These are phyloP conservation scores for Melanargia galathea DNA, from an alignment of 2,888 invertebrate species.

Conservation along the genomic window DNA sequence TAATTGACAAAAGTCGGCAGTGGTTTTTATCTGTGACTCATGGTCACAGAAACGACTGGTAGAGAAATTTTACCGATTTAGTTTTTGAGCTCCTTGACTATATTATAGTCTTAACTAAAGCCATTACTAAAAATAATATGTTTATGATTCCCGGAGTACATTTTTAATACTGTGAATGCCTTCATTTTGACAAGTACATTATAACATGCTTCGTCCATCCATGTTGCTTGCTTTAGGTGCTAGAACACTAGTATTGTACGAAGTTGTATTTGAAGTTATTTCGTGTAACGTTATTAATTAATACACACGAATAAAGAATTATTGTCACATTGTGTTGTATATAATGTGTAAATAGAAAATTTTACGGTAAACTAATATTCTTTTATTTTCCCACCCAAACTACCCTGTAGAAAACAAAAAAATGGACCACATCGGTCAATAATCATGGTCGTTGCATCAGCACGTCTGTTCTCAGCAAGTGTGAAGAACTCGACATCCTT, in stretches of 20 bases:
- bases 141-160: not conserved
- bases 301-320: constrained; percentile 16
- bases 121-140: not conserved
- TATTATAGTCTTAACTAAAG: too few species aligned
- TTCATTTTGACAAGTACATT: constrained; percentile 52
- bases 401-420: not conserved
- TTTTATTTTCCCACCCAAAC: constrained; percentile 21
- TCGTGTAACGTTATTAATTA: constrained; percentile 17
- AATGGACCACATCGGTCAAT: not conserved
- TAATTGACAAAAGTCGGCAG: not conserved
- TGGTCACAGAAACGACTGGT: not conserved
- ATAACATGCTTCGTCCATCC: constrained; percentile 60
- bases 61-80: not conserved
- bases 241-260: constrained; percentile 42
- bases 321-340: constrained; percentile 70
- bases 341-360: constrained; percentile 71
- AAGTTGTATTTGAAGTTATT: constrained; percentile 14
- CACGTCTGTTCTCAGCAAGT: too few species aligned
- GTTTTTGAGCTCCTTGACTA: not conserved
- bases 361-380: constrained; percentile 26
- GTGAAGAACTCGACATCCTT: too few species aligned
- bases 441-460: too few species aligned
- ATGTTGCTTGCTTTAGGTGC: constrained; percentile 64
- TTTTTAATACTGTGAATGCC: not conserved
- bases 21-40: not conserved